Evolutionary conservation across 2,888 invertebrate genomes (phyloP).

Genomic region (Apomyelois bistriatella): DNA sequence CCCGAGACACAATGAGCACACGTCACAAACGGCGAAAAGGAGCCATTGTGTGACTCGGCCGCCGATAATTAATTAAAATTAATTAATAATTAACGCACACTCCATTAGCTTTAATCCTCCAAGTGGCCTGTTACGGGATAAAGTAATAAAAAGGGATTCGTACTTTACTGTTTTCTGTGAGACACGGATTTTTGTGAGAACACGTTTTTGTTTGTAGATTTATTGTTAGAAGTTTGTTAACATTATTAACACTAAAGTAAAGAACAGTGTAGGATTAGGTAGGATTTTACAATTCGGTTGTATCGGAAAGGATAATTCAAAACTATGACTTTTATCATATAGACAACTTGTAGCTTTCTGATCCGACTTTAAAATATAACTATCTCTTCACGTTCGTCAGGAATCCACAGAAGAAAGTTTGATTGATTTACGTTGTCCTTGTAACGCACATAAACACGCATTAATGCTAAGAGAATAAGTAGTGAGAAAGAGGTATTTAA

Average conservation of each 20-base stretch:
- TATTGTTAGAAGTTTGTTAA: not conserved
- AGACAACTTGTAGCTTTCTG: too few relatives aligned
- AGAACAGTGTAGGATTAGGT: too few relatives aligned
- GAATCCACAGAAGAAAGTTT: too few relatives aligned
- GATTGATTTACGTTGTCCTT: too few relatives aligned
- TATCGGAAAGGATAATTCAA: too few relatives aligned
- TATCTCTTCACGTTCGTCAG: too few relatives aligned
- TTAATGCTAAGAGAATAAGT: too few relatives aligned
- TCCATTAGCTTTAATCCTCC: conserved; percentile 3
- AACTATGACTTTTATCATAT: too few relatives aligned
- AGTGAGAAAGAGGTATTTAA: too few relatives aligned
- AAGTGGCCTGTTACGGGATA: not conserved
- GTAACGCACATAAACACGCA: too few relatives aligned
- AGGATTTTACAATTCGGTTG: too few relatives aligned
- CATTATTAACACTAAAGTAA: not conserved
- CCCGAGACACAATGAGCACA: conserved; percentile 2
- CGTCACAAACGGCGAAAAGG: conserved; percentile 3
- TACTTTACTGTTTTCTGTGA: conserved; percentile 1
- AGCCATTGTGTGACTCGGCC: conserved; percentile 1
- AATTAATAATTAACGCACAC: conserved; percentile 5
- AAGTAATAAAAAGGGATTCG: not conserved
- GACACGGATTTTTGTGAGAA: not conserved
- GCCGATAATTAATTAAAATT: conserved; percentile 12
- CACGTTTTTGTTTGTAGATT: not conserved
- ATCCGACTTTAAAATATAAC: too few relatives aligned